Evolutionary conservation across 2,113 vertebrate species (phyloP).

Genomic region (Varanus komodoensis): DNA sequence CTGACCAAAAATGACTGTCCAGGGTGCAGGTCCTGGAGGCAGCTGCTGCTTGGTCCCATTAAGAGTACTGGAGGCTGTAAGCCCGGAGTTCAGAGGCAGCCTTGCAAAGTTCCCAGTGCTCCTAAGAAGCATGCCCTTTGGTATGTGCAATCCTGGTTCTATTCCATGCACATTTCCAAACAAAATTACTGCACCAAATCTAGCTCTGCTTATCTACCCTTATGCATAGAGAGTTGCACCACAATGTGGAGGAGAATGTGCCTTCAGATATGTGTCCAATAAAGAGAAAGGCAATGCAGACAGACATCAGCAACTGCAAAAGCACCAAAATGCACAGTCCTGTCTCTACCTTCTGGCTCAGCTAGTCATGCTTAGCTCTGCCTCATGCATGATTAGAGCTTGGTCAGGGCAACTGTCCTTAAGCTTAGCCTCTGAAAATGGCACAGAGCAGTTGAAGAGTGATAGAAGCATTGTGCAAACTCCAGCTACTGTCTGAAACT

Average conservation of each 20-base stretch:
- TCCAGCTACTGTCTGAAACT: constrained; percentile 56
- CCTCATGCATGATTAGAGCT: neutral
- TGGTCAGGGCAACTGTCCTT: constrained; percentile 45
- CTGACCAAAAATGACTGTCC: too few species aligned
- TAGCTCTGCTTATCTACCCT: neutral
- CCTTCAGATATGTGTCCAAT: neutral
- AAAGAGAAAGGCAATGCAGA: neutral
- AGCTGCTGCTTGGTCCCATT: too few species aligned
- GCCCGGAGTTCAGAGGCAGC: too few species aligned
- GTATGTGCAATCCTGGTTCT: neutral
- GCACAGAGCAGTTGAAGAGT: constrained; percentile 44
- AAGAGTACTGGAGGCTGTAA: too few species aligned
- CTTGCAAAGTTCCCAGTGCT: too few species aligned
- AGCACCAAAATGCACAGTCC: neutral
- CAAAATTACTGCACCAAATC: neutral
- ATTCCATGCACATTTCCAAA: neutral
- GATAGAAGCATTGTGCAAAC: constrained; percentile 60
- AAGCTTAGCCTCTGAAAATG: constrained; percentile 54
- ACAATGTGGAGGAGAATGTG: neutral
- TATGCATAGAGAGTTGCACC: neutral
- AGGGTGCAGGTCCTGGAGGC: too few species aligned
- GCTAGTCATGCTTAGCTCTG: neutral
- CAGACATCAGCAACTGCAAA: neutral
- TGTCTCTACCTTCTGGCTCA: neutral
- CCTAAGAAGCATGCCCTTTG: too few species aligned